Percentiles rank a stretch among this genome's conserved stretches.
phyloP scores from a whole-genome alignment of 2,113 vertebrate species.

The Callionymus lyra region DNA sequence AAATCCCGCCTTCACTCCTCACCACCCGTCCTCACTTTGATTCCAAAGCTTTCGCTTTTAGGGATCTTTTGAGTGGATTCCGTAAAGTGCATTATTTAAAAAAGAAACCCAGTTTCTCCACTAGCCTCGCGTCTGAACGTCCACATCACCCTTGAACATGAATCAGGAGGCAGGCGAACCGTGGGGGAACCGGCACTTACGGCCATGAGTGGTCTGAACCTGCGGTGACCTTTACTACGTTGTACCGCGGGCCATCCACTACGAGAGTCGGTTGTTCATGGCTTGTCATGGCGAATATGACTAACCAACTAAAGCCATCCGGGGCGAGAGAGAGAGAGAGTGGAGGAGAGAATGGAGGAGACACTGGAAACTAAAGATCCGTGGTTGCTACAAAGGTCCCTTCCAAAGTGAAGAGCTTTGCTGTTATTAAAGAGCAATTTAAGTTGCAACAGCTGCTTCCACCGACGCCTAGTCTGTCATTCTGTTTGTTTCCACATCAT shows the following conservation, averaged over 20 bases:
- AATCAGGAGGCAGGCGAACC: constrained; percentile 4
- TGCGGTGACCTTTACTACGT: constrained; percentile 31
- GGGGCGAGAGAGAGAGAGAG: too few species aligned
- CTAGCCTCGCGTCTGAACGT: too few species aligned
- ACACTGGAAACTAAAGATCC: constrained; percentile 2
- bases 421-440: constrained; percentile 31
- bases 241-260: constrained; percentile 12
- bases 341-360: background rate
- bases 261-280: constrained; percentile 27
- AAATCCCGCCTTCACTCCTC: constrained; percentile 38
- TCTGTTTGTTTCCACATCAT: background rate
- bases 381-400: constrained; percentile 8
- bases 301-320: constrained; percentile 28
- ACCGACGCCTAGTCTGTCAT: too few species aligned
- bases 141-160: background rate
- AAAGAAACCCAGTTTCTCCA: too few species aligned
- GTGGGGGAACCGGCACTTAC: constrained; percentile 2
- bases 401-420: constrained; percentile 12
- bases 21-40: constrained; percentile 5
- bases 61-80: background rate
- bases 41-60: constrained; percentile 14
- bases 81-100: background rate
- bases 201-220: constrained; percentile 13
- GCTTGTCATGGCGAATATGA: constrained; percentile 32
- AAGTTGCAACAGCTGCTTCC: constrained; percentile 34